Evolutionary conservation across 2,113 vertebrate genomes (phyloP).

Genomic region (Zosterops japonicus): DNA sequence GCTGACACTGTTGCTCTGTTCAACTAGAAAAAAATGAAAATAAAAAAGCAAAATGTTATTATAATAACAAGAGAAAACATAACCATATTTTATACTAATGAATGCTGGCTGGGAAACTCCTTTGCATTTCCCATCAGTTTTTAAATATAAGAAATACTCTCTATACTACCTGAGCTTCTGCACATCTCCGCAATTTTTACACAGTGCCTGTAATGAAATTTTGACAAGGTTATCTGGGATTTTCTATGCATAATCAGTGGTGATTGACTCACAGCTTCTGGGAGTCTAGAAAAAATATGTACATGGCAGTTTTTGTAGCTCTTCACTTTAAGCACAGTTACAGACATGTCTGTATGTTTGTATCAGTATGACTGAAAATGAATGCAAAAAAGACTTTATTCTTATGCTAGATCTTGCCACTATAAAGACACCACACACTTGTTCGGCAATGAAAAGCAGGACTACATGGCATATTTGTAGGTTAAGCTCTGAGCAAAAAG

Average conservation of each 20-base stretch:
- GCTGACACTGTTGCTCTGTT: not conserved
- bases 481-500: conserved; percentile 27
- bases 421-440: not conserved
- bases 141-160: not conserved
- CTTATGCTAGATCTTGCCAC: not conserved
- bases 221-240: not conserved
- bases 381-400: not conserved
- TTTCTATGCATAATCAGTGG: not conserved
- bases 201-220: not conserved
- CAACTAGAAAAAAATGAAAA: not conserved
- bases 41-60: not conserved
- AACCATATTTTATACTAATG: not conserved
- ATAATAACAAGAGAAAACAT: not conserved
- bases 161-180: not conserved
- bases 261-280: conserved; percentile 25
- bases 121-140: not conserved
- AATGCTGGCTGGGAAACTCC: not conserved
- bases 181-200: not conserved
- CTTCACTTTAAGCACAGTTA: not conserved
- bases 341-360: not conserved
- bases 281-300: not conserved
- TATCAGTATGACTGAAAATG: not conserved
- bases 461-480: not conserved
- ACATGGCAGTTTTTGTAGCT: not conserved
- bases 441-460: not conserved